Conservation (phyloP, 1,140 invertebrate species). For the Drosophila nigromelanica region DNA sequence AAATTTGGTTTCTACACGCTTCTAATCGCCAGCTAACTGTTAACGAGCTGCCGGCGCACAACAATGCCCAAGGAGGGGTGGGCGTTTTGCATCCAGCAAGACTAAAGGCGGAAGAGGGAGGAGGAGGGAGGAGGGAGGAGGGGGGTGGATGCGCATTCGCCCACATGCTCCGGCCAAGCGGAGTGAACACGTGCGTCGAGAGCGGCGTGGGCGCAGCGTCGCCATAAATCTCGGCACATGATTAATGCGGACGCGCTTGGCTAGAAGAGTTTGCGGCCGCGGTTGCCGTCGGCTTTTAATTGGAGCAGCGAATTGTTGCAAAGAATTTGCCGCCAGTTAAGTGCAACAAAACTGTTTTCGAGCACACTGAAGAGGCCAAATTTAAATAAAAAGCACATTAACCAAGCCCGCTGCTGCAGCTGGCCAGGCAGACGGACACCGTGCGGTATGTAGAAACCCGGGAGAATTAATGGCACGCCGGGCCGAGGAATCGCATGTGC, state of each 20-base stretch:
- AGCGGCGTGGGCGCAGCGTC: conserved; percentile 41
- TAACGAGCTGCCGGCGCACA: conserved; percentile 8
- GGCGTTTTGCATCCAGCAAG: background rate
- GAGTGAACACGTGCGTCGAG: conserved; percentile 33
- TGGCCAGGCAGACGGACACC: conserved; percentile 73
- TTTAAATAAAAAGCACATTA: conserved; percentile 78
- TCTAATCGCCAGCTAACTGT: conserved; percentile 22
- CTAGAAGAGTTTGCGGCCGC: conserved; percentile 23
- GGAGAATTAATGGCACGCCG: conserved; percentile 58
- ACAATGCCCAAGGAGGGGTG: background rate
- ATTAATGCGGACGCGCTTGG: conserved; percentile 53
- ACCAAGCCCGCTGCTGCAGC: conserved; percentile 8
- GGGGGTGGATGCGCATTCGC: conserved; percentile 10
- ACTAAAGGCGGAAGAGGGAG: background rate
- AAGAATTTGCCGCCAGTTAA: conserved; percentile 69
- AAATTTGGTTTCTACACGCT: conserved; percentile 30
- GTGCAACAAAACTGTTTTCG: conserved; percentile 51
- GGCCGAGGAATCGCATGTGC: background rate
- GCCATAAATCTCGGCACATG: conserved; percentile 51
- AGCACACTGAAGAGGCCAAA: conserved; percentile 19
- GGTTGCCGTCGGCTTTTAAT: conserved; percentile 52
- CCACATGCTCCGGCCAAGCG: conserved; percentile 4
- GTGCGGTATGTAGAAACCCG: conserved; percentile 51
- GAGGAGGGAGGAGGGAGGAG: background rate
- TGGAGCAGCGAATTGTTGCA: conserved; percentile 81